Percentiles rank a stretch among this genome's conserved stretches.
These are phyloP conservation scores for Heliangelus exortis DNA, from an alignment of 2,797 vertebrate species.

Conservation along the genomic window DNA sequence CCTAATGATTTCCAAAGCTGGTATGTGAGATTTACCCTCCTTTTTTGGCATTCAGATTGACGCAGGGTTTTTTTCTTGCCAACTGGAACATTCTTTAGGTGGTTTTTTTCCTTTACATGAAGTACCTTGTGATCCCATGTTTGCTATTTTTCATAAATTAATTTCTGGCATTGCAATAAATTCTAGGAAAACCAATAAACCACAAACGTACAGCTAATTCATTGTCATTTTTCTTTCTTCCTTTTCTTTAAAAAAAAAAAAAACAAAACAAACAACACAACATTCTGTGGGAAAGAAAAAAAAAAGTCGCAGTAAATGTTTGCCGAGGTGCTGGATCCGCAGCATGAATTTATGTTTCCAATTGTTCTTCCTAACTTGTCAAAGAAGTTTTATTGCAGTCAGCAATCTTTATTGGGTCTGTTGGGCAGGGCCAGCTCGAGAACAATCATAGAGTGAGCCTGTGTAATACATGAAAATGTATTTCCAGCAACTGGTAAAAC, in stretches of 20 bases:
- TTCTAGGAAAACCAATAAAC: slow-evolving; percentile 80
- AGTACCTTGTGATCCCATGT: slow-evolving; percentile 74
- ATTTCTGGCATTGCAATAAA: slow-evolving; percentile 79
- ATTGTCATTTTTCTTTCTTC: slow-evolving; percentile 62
- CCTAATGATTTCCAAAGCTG: slow-evolving; percentile 73
- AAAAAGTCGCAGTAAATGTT: slow-evolving; percentile 53
- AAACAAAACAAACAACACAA: background rate
- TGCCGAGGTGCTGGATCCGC: slow-evolving; percentile 56
- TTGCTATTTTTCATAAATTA: slow-evolving; percentile 82
- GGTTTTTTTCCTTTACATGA: slow-evolving; percentile 75
- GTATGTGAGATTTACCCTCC: slow-evolving; percentile 63
- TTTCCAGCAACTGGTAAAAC: slow-evolving; percentile 15
- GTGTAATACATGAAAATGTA: slow-evolving; percentile 16
- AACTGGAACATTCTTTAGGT: slow-evolving; percentile 81
- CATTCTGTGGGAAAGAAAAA: slow-evolving; percentile 61
- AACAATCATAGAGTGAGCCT: background rate
- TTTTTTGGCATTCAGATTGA: slow-evolving; percentile 63
- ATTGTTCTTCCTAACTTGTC: slow-evolving; percentile 67
- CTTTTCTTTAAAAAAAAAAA: background rate
- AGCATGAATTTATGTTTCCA: slow-evolving; percentile 64
- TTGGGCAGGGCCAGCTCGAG: slow-evolving; percentile 49
- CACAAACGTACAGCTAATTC: slow-evolving; percentile 75
- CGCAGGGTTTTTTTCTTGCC: slow-evolving; percentile 69
- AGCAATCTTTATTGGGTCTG: slow-evolving; percentile 59
- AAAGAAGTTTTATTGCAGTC: slow-evolving; percentile 62